Base-by-base conservation (phyloP, 2,888 invertebrate genomes). In the Andrena flavipes region DNA sequence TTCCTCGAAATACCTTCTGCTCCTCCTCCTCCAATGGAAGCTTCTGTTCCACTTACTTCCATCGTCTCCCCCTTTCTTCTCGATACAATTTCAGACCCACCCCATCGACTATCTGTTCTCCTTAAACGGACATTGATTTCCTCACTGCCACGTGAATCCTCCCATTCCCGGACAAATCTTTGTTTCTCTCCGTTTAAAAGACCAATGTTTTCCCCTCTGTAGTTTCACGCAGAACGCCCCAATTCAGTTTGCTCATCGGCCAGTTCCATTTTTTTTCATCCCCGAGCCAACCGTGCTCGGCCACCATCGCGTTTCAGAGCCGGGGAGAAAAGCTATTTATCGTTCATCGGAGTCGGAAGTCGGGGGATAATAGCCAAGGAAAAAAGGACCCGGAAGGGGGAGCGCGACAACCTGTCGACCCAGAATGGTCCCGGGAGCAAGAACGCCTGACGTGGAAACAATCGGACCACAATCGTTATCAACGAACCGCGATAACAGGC, bases 401-500 rank as follows among this genome's bases (percentile, higher is more conserved):
- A 30, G 13, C 33, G 56, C 64, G 82, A 72, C 71, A 60, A 71
- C 48, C 26, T 8, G 30, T 54, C 48, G 60, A 51, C 56, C 80
- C 49, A 33, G 20, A 6, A 56, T 2, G 69, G 63, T 35, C 49
- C 33, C 30, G 67, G 42, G 64, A 62, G 64, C 65, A 71, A 35
- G 60, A 59, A 64, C 69, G 65, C 23, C 56, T 62, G 29, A 54
- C 65, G 71, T 68, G 73, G 62, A 76, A 75, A 80, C 51, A 78
- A 77, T 83, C 76, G 87, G 84, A 87, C 86, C 86, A 87, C 63
- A 86, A 79, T 84, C 79, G 73, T 84, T 79, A 75, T 80, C 74
- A 79, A 76, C 65, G 72, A 79, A 76, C 54, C 67, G 49, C 75
- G 77, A 65, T 67, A 80, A 49, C 23, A 82, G n/a, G 51, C 63